A percentile compares a stretch with the other conserved stretches of the same genome.
These are phyloP conservation scores for Hystrix cristata DNA, from an alignment of 2,113 vertebrate genomes.

Conservation along the genomic window DNA sequence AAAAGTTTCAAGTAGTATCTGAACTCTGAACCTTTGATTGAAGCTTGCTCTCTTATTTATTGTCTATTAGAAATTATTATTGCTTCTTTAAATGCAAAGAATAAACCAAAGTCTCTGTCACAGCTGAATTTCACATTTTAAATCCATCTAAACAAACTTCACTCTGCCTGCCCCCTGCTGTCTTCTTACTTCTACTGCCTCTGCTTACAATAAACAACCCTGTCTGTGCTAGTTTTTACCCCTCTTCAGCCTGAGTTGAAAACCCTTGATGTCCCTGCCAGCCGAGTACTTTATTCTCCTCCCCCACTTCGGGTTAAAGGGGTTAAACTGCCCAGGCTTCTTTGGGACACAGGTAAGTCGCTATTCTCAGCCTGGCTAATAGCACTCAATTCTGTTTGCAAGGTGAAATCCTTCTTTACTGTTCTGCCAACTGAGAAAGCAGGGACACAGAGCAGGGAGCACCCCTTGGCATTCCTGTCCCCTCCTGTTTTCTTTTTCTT, in stretches of 20 bases:
- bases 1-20: constrained; percentile 48
- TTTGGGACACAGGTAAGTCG: constrained; percentile 27
- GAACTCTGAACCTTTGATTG: neutral
- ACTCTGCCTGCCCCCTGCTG: neutral
- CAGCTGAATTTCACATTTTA: neutral
- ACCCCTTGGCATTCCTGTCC: constrained; percentile 43
- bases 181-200: neutral
- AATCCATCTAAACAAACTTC: constrained; percentile 26
- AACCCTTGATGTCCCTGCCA: neutral
- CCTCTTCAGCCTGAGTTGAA: constrained; percentile 28
- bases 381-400: constrained; percentile 16
- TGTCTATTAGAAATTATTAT: neutral
- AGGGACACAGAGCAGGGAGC: neutral
- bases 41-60: constrained; percentile 10
- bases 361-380: neutral
- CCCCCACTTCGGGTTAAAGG: constrained; percentile 43
- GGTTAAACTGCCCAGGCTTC: constrained; percentile 37
- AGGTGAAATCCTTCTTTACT: neutral
- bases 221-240: constrained; percentile 58
- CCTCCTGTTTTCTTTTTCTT: constrained; percentile 66
- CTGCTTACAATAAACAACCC: constrained; percentile 21
- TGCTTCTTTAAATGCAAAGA: neutral
- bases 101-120: neutral
- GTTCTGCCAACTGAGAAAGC: neutral
- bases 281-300: constrained; percentile 28